Evolutionary conservation across 2,888 invertebrate species (phyloP), one percentile per base, ranked within the genome.

Genomic region (Sarcophaga rosellei): DNA sequence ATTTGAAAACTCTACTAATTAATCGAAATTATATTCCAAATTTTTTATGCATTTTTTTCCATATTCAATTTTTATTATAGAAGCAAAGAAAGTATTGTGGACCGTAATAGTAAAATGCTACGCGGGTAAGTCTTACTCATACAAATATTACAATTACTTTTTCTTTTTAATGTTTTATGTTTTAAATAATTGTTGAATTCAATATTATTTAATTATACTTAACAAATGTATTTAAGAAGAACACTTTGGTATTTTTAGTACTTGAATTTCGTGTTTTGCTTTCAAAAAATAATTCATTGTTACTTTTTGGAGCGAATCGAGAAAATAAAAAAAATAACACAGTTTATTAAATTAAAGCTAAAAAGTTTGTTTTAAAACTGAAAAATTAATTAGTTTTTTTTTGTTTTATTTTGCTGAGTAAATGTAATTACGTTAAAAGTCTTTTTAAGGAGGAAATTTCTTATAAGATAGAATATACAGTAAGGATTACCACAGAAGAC

Each of bases 41-140:
- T 8, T 69, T 78, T 85, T 79, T 85, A 82, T 83, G 63, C 86
- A 86, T 86, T 74, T 84, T 72, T 86, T 84, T 84, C 35, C 84
- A 86, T 84, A 57, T 78, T 84, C 74, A 84, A 75, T 81, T 86
- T 80, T 84, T 84, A 84, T 86, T 86, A 84, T 86, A 86, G 84
- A 84, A 84, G 84, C 84, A 84, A 81, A 81, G 86, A 86, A 84
- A 86, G 65, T 84, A 81, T 81, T 74, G 35, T 66, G 81, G 86
- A 86, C 69, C 70, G 70, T 57, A 78, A 70, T 81, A 84, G 78
- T 78, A 78, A 81, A 84, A 20, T 68, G 61, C 69, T 47, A 63
- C 84, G 72, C 59, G 86, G 86, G 86, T 86, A 86, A 84, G 86
- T 86, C 75, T 76, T 63, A 57, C 23, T 35, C 11, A 61, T 44